Percentiles rank a stretch among this genome's conserved stretches.
These are phyloP conservation scores for Bufo gargarizans DNA, from an alignment of 2,113 vertebrate species.

Conservation along the genomic window DNA sequence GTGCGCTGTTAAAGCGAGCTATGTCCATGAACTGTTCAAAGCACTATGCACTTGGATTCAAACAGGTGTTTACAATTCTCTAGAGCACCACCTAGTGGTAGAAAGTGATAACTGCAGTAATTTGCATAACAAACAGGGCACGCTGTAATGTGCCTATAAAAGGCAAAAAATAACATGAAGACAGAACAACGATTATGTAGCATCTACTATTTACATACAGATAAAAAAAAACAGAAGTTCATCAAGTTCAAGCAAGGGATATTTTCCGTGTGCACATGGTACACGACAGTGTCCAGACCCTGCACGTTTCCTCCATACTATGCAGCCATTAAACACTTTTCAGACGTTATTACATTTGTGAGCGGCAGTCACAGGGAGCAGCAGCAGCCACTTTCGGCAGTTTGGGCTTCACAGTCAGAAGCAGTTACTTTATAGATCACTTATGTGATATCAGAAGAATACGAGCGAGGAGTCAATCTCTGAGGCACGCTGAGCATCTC, in stretches of 20 bases:
- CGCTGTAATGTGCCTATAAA: neutral
- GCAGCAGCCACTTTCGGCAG: neutral
- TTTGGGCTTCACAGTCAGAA: neutral
- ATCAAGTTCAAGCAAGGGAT: no score
- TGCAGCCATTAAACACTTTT: neutral
- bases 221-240: no score
- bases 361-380: fast-evolving
- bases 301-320: neutral
- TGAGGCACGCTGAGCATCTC: fast-evolving
- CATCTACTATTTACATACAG: no score
- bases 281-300: neutral
- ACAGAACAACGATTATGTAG: neutral
- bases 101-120: neutral
- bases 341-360: fast-evolving
- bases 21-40: neutral
- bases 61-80: neutral
- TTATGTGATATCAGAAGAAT: neutral
- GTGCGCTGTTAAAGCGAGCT: neutral
- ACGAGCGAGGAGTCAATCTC: neutral
- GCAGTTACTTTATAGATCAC: neutral
- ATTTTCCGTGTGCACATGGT: neutral
- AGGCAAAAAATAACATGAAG: neutral
- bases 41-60: neutral
- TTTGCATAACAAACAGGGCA: neutral
- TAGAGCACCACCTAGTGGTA: neutral